A percentile compares a stretch with the other conserved stretches of the same genome.
Conservation (phyloP, 2,888 invertebrate species). For the Platycheirus rosarum region DNA sequence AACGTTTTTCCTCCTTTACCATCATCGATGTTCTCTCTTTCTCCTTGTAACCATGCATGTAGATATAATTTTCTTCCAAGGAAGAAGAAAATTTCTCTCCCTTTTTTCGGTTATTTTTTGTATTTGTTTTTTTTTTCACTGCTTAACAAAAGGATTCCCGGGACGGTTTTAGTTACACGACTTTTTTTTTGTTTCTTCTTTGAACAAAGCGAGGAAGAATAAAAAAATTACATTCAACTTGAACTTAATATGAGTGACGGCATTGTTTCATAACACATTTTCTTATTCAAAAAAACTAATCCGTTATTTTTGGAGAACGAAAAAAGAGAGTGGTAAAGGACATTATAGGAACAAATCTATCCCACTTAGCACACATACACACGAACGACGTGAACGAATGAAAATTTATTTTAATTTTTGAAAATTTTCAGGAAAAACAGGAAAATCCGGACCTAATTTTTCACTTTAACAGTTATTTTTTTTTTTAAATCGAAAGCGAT, state of each 20-base stretch:
- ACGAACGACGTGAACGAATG: slow-evolving; percentile 51
- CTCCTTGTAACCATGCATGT: slow-evolving; percentile 71
- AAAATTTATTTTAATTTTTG: slow-evolving; percentile 18
- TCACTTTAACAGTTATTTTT: slow-evolving; percentile 16
- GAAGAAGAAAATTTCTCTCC: slow-evolving; percentile 68
- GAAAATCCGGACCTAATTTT: slow-evolving; percentile 37
- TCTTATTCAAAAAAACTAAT: slow-evolving; percentile 35
- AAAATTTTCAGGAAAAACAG: slow-evolving; percentile 17
- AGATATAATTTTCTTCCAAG: slow-evolving; percentile 70
- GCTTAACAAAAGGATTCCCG: slow-evolving; percentile 75
- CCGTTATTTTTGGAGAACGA: slow-evolving; percentile 32
- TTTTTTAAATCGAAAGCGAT: slow-evolving; percentile 17
- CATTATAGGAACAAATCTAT: slow-evolving; percentile 35
- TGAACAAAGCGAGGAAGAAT: slow-evolving; percentile 45
- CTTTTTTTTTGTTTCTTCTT: slow-evolving; percentile 74
- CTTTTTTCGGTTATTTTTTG: slow-evolving; percentile 65
- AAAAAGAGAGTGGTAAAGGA: slow-evolving; percentile 13
- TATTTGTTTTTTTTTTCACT: slow-evolving; percentile 47
- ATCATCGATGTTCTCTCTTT: slow-evolving; percentile 72
- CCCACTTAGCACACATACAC: slow-evolving; percentile 48
- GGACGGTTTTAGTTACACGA: slow-evolving; percentile 77
- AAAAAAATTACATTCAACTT: slow-evolving; percentile 67
- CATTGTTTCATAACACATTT: slow-evolving; percentile 71
- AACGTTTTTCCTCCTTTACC: slow-evolving; percentile 71
- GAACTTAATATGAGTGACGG: slow-evolving; percentile 67